Base-by-base conservation (phyloP, 2,113 vertebrate species). In the Halichoeres trimaculatus region DNA sequence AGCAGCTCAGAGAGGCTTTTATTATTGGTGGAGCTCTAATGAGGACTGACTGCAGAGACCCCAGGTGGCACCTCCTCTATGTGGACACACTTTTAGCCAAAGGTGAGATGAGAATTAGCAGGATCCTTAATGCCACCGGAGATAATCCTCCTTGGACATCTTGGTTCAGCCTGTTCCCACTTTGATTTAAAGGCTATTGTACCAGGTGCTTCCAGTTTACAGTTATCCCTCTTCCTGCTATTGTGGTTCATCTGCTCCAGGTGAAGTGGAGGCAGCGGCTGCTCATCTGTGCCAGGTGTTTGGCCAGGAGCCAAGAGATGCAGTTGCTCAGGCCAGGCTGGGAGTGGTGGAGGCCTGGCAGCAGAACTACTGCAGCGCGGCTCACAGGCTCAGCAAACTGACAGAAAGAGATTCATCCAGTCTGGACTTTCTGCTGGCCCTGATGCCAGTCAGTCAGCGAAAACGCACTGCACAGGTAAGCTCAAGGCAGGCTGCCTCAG, bases 341-440 rank as follows among this genome's bases (percentile, higher is more conserved):
- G 96, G 96, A 9, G 90, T 98, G 78, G 91, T 98, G 52, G 93
- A 90, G 68, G 90, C 96, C 82, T 96, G 94, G 93, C 90, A 79
- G 45, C 92, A 94, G 61, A 94, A 93, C 0, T 22, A 90, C 74
- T 19, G 60, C 2, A 84, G 67, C 0, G 95, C 96, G 1, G 90
- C 92, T 8, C 88, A 20, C 40, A 89, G 93, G 0, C 92, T 99
- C 75, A 95, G 95, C 80, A 47, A 56, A 70, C 89, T 98, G 51
- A 92, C 94, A 0, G 93, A 94, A 71, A 94, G 79, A 17, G 94
- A 97, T 35, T 53, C 91, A 4, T 36, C 58, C 16, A 89, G 92
- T 35, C 59, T 98, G 53, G 71, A 78, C 10, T 95, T 95, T 76
- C 90, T 98, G 34, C 85, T 99, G 74, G 74, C 41, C 10, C 94